These are phyloP conservation scores for Circaetus cinerascens DNA, from an alignment of 2,113 vertebrate genomes.

Conservation along the genomic window DNA sequence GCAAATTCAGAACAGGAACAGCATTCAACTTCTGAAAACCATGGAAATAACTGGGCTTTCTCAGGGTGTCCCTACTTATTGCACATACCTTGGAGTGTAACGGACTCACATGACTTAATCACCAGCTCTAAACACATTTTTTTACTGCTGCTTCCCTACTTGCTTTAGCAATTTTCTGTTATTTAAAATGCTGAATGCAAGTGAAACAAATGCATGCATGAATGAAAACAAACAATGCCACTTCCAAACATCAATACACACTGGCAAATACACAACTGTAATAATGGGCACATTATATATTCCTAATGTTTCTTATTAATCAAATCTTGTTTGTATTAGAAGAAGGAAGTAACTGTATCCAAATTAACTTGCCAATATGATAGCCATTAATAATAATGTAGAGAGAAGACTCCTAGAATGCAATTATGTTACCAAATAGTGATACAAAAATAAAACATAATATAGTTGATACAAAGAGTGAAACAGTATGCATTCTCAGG, in stretches of 20 bases:
- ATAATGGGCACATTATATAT: constrained; percentile 52
- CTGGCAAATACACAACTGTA: constrained; percentile 43
- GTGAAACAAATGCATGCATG: constrained; percentile 3
- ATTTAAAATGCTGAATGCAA: constrained; percentile 20
- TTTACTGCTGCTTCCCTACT: neutral
- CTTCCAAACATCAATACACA: constrained; percentile 25
- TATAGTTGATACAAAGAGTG: neutral
- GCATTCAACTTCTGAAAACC: neutral
- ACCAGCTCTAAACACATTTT: neutral
- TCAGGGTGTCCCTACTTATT: neutral
- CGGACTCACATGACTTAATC: neutral
- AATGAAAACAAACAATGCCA: neutral
- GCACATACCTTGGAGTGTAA: neutral
- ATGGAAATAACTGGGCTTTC: neutral
- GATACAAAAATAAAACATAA: neutral
- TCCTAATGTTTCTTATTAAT: constrained; percentile 65
- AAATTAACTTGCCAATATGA: constrained; percentile 59
- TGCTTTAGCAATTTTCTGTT: neutral
- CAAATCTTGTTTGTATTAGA: constrained; percentile 54
- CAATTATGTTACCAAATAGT: constrained; percentile 1
- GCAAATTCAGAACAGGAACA: neutral
- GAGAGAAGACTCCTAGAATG: constrained; percentile 10
- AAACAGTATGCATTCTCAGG: neutral
- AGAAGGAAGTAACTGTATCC: constrained; percentile 48
- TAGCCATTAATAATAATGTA: constrained; percentile 28